A percentile compares a stretch with the other conserved stretches of the same genome.
phyloP scores from a whole-genome alignment of 2,888 invertebrate species.

The Odontothrips loti region DNA sequence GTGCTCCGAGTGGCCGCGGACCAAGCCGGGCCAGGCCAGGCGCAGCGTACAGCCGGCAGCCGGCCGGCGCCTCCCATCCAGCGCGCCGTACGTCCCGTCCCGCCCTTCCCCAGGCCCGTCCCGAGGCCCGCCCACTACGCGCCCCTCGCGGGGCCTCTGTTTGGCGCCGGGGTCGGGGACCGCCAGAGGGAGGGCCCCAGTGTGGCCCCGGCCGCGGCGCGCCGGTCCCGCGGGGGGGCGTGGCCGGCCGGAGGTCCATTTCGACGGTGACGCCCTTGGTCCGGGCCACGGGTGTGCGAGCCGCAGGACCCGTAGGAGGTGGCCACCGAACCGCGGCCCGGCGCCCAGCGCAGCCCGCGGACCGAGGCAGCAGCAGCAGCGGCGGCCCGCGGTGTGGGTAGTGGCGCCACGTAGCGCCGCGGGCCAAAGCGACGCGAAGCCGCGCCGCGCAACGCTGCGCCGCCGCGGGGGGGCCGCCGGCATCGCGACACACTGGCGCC shows the following conservation, averaged over 20 bases:
- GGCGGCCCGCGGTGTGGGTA: neutral
- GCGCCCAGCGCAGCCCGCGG: neutral
- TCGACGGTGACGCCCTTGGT: conserved; percentile 21
- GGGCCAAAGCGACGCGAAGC: neutral
- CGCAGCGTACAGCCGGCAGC: neutral
- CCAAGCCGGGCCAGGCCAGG: too few species aligned
- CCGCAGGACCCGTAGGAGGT: neutral
- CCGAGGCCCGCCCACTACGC: neutral
- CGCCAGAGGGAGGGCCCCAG: too few species aligned
- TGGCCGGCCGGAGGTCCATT: neutral
- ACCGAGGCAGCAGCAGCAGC: neutral
- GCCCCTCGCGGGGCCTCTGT: neutral
- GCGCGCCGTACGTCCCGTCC: neutral
- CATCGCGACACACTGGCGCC: neutral
- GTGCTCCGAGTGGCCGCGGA: too few species aligned
- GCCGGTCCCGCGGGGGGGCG: neutral
- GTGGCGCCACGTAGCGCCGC: neutral
- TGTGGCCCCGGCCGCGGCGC: neutral
- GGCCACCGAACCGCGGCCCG: neutral
- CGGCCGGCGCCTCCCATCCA: neutral
- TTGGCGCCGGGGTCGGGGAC: neutral
- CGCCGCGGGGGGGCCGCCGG: too few species aligned
- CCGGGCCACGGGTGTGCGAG: neutral
- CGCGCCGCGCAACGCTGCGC: neutral
- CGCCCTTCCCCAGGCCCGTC: too few species aligned